These are phyloP conservation scores for Cryptosula pallasiana DNA, from an alignment of 2,888 invertebrate species.

Conservation along the genomic window DNA sequence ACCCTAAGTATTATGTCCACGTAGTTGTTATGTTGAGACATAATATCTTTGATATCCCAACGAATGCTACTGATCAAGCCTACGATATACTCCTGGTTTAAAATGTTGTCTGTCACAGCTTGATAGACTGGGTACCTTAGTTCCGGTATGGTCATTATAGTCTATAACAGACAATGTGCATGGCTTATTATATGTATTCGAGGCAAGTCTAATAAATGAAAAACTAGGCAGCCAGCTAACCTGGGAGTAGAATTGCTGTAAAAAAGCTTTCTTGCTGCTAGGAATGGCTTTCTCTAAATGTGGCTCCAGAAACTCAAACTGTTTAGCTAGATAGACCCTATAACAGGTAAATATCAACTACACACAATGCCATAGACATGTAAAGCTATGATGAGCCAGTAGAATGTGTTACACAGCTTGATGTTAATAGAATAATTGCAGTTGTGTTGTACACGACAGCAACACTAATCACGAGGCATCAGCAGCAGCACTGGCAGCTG, in stretches of 20 bases:
- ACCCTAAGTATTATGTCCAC: constrained; percentile 56
- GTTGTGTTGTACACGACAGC: neutral
- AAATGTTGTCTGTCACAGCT: constrained; percentile 72
- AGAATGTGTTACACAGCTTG: neutral
- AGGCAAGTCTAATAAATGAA: too few species aligned
- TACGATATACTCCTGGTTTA: constrained; percentile 72
- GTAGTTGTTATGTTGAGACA: constrained; percentile 87
- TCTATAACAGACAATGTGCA: constrained; percentile 58
- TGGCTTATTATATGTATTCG: too few species aligned
- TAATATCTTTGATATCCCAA: constrained; percentile 79
- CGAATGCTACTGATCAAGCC: constrained; percentile 79
- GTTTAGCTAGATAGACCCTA: constrained; percentile 75
- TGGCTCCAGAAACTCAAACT: constrained; percentile 75
- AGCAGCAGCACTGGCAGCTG: neutral
- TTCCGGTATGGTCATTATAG: constrained; percentile 67
- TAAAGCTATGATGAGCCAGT: too few species aligned
- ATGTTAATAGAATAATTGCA: neutral
- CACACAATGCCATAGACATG: too few species aligned
- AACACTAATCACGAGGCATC: too few species aligned
- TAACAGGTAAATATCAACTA: neutral
- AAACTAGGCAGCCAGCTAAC: constrained; percentile 40
- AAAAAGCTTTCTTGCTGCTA: constrained; percentile 58
- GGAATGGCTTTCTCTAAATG: constrained; percentile 80
- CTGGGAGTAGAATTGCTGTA: constrained; percentile 56
- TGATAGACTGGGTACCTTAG: constrained; percentile 80